phyloP scores from a whole-genome alignment of 2,888 invertebrate species.

The Acanthosepion esculentum region DNA sequence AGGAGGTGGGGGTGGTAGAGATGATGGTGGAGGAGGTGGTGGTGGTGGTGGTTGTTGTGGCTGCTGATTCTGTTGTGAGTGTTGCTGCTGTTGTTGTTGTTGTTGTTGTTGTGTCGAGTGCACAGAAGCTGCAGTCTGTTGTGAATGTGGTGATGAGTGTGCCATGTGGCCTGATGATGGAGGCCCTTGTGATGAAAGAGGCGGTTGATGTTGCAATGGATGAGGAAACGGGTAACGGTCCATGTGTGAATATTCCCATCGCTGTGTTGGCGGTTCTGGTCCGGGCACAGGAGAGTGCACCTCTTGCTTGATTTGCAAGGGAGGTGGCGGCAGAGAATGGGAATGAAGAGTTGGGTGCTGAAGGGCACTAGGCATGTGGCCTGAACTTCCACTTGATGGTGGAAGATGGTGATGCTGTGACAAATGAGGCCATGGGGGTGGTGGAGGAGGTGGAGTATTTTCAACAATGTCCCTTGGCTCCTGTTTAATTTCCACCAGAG shows the following conservation, averaged over 20 bases:
- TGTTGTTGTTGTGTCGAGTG: not conserved
- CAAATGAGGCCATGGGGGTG: conserved; percentile 37
- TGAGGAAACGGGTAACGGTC: conserved; percentile 37
- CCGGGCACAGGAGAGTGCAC: conserved; percentile 51
- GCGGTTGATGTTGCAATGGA: conserved; percentile 24
- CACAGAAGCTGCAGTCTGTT: not conserved
- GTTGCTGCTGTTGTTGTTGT: conserved; percentile 25
- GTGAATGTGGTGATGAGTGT: conserved; percentile 51
- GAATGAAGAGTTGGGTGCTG: conserved; percentile 49
- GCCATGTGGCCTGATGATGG: conserved; percentile 49
- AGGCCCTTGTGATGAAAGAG: conserved; percentile 38
- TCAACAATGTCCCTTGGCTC: conserved; percentile 46
- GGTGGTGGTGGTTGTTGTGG: conserved; percentile 49
- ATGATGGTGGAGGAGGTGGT: conserved; percentile 48
- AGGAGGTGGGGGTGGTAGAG: conserved; percentile 49
- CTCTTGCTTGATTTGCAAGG: conserved; percentile 52
- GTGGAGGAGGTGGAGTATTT: conserved; percentile 34
- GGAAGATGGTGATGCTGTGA: conserved; percentile 35
- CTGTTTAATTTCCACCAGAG: conserved; percentile 43
- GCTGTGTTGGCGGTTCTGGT: conserved; percentile 51
- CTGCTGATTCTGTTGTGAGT: conserved; percentile 48
- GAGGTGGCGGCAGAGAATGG: conserved; percentile 52
- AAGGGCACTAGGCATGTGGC: conserved; percentile 51
- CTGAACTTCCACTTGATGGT: conserved; percentile 45
- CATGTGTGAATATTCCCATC: conserved; percentile 46